Conservation (phyloP, 2,797 vertebrate genomes). For the Sebastiscus albofasciatus region DNA sequence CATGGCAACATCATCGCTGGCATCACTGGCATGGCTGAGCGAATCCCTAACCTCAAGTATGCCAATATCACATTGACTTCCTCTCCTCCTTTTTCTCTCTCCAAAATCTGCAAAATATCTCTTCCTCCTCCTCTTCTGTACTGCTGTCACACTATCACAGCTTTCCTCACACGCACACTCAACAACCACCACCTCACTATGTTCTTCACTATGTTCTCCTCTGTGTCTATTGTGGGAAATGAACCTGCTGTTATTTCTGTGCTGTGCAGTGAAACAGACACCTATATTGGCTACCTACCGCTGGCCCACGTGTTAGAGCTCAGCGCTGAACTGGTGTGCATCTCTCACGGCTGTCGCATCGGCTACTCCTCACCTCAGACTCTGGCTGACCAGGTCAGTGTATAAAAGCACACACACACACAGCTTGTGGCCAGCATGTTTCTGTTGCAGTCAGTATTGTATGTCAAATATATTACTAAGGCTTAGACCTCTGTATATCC, state of each 20-base stretch:
- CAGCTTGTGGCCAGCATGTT: neutral
- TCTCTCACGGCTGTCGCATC: constrained; percentile 94
- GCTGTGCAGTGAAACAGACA: constrained; percentile 89
- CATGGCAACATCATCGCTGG: constrained; percentile 95
- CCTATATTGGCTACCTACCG: constrained; percentile 95
- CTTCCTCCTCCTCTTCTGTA: neutral
- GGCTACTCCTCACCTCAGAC: constrained; percentile 98
- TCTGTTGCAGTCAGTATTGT: too few relatives aligned
- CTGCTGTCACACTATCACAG: neutral
- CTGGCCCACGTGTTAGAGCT: constrained; percentile 96
- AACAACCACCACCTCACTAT: neutral
- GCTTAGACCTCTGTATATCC: neutral
- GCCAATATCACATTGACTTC: constrained; percentile 3
- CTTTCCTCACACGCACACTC: neutral
- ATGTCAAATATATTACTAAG: neutral
- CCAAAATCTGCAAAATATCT: neutral
- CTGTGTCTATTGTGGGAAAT: neutral
- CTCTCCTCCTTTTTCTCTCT: neutral
- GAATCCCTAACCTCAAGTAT: constrained; percentile 93
- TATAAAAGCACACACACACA: neutral
- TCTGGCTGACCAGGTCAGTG: constrained; percentile 92
- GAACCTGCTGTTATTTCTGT: constrained; percentile 32
- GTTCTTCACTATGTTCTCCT: neutral
- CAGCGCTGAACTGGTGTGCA: constrained; percentile 94
- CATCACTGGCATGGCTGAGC: constrained; percentile 95